phyloP scores from a whole-genome alignment of 2,797 vertebrate species.

The Microctenopoma steveboyesi region DNA sequence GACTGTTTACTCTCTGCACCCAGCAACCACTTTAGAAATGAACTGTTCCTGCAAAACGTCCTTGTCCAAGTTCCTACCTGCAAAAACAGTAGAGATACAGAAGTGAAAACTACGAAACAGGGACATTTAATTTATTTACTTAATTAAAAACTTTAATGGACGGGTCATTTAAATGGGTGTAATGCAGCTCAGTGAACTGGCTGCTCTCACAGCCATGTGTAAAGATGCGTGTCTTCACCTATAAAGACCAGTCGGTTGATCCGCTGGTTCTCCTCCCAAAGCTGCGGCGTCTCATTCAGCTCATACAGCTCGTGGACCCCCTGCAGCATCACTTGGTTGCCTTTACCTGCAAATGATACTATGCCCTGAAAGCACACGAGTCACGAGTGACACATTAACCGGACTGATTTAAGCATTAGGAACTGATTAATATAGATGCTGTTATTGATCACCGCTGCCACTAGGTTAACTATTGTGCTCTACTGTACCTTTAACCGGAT shows the following conservation, averaged over 20 bases:
- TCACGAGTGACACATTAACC: constrained; percentile 67
- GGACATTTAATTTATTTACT: neutral
- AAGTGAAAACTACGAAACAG: neutral
- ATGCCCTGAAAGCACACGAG: constrained; percentile 85
- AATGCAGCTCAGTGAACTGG: neutral
- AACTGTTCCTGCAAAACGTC: constrained; percentile 88
- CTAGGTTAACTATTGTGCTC: constrained; percentile 41
- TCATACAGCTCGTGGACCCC: constrained; percentile 96
- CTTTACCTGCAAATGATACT: constrained; percentile 88
- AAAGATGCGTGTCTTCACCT: constrained; percentile 79
- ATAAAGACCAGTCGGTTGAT: constrained; percentile 92
- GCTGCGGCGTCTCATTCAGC: constrained; percentile 90
- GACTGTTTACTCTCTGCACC: constrained; percentile 29
- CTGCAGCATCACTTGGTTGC: constrained; percentile 92
- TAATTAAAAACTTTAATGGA: neutral
- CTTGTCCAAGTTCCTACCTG: constrained; percentile 93
- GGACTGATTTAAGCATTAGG: constrained; percentile 23
- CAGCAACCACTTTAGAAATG: constrained; percentile 75
- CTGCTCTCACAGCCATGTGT: neutral
- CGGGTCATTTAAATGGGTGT: neutral
- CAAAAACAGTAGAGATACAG: constrained; percentile 53
- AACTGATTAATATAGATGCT: constrained; percentile 47
- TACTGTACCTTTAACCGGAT: constrained; percentile 91
- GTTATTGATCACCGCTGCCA: constrained; percentile 47
- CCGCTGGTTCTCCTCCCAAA: constrained; percentile 86